Percentiles rank a stretch among this genome's conserved stretches.
Conservation (phyloP, 1,140 invertebrate genomes). For the Pogonus chalceus region DNA sequence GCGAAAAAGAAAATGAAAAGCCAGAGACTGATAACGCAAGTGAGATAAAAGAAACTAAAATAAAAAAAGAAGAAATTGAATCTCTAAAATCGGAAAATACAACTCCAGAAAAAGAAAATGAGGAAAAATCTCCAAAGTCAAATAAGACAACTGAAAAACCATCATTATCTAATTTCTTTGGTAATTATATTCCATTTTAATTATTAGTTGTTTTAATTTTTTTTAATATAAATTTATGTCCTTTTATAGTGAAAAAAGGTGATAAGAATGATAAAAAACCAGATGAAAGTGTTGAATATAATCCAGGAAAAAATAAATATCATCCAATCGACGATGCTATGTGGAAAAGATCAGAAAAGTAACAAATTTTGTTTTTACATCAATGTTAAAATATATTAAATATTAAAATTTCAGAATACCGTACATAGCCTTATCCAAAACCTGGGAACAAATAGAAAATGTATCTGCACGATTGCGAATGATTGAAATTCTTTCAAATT, state of each 20-base stretch:
- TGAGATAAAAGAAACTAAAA: slow-evolving; percentile 5
- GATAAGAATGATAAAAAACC: slow-evolving; percentile 13
- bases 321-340: slow-evolving; percentile 84
- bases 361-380: slow-evolving; percentile 16
- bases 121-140: too few relatives aligned
- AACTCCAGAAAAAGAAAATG: slow-evolving; percentile 12
- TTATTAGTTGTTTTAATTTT: slow-evolving; percentile 12
- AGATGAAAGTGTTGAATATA: slow-evolving; percentile 49
- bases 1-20: slow-evolving; percentile 10
- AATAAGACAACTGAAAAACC: slow-evolving; percentile 11
- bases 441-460: slow-evolving; percentile 84
- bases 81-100: slow-evolving; percentile 11
- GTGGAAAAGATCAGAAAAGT: slow-evolving; percentile 72
- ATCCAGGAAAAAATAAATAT: slow-evolving; percentile 70
- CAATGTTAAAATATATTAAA: slow-evolving; percentile 9
- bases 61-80: slow-evolving; percentile 5
- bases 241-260: background rate
- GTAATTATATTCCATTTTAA: background rate
- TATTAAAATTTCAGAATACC: slow-evolving; percentile 59
- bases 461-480: slow-evolving; percentile 86
- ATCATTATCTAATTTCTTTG: background rate
- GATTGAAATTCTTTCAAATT: slow-evolving; percentile 89
- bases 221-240: background rate
- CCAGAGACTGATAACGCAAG: slow-evolving; percentile 11
- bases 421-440: slow-evolving; percentile 84